Conservation (phyloP, 2,888 invertebrate genomes). For the Eupithecia inturbata region DNA sequence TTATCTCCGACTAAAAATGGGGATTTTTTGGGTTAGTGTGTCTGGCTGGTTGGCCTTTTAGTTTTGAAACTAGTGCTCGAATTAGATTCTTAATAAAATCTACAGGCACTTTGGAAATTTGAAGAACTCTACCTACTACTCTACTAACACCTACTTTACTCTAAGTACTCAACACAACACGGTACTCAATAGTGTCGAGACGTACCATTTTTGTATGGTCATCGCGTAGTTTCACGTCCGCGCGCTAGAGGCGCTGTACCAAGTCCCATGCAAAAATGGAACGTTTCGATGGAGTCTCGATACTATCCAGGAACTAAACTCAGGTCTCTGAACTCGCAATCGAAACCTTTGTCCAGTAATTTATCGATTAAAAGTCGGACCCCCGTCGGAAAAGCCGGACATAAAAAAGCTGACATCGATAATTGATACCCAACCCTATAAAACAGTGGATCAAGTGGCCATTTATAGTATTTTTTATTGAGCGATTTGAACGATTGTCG, state of each 20-base stretch:
- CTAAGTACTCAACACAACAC: too few relatives aligned
- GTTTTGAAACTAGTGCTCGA: neutral
- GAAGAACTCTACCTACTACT: neutral
- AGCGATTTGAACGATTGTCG: conserved; percentile 35
- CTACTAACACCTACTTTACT: too few relatives aligned
- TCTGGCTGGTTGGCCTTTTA: neutral
- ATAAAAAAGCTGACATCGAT: conserved; percentile 13
- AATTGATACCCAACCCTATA: conserved; percentile 6
- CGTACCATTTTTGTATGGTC: too few relatives aligned
- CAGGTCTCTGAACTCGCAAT: neutral
- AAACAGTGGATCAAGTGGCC: conserved; percentile 29
- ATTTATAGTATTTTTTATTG: conserved; percentile 38
- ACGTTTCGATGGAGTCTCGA: neutral
- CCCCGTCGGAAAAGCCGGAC: neutral
- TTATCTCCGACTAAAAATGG: neutral
- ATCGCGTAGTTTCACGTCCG: too few relatives aligned
- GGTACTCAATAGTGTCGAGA: too few relatives aligned
- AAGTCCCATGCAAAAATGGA: neutral
- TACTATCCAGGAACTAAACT: too few relatives aligned
- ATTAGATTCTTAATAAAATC: neutral
- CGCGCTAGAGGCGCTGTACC: neutral
- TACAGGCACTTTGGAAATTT: neutral
- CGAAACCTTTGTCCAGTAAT: neutral
- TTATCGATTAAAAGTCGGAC: neutral
- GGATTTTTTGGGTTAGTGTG: neutral